Base-by-base conservation (phyloP, 2,888 invertebrate genomes). In the Chirona hameri region DNA sequence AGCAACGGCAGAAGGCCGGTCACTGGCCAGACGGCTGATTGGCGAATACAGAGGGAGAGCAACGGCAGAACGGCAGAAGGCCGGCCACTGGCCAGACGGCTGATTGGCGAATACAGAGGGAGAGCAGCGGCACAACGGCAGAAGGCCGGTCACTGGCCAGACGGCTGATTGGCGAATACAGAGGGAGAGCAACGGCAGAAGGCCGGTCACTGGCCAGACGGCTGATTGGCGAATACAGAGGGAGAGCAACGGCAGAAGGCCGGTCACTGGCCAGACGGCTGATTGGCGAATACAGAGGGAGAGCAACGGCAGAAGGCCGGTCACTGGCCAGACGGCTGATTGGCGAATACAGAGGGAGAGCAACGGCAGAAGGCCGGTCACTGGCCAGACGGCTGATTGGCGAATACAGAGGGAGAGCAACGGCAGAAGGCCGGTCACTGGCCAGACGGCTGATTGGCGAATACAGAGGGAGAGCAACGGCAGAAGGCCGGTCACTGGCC, bases 71-170 rank as follows among this genome's bases (percentile, higher is more conserved):
- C n/a, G 27, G 79, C 7, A 60, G n/a, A 27, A 80, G 69, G n/a
- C 9, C 69, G 39, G 31, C 60, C 81, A 83, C 65, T 29, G 21
- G 21, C 7, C 39, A 2, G 39, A 39, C 39, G 39, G 65, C n/a
- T n/a, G n/a, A n/a, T n/a, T n/a, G n/a, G n/a, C n/a, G n/a, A n/a
- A n/a, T n/a, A n/a, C n/a, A n/a, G n/a, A n/a, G n/a, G n/a, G n/a
- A n/a, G n/a, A n/a, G n/a, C n/a, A n/a, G n/a, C 83, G 82, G 83
- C 48, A 69, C 83, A n/a, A n/a, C n/a, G 27, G 79, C 7, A 60
- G n/a, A 27, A 80, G 69, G n/a, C 9, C 69, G 39, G 31, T 76
- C 81, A 83, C 65, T 29, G 21, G 21, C 7, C 39, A 2, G 39
- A 39, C 39, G 39, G 65, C n/a, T n/a, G n/a, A n/a, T n/a, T n/a